phyloP scores from a whole-genome alignment of 2,797 vertebrate genomes.

The Rhinella marina region DNA sequence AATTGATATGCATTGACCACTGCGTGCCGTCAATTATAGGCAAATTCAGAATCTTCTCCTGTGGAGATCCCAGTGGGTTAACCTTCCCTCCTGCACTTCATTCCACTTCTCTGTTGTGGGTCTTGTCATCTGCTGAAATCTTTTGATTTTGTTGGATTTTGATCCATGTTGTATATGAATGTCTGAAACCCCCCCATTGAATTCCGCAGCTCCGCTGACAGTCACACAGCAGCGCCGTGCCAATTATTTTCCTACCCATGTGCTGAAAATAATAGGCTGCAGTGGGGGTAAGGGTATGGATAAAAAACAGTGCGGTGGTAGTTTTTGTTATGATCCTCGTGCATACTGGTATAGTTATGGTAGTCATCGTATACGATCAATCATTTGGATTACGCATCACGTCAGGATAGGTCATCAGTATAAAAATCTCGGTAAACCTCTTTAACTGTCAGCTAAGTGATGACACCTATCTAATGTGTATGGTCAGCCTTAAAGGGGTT shows the following conservation, averaged over 20 bases:
- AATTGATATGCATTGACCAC: background rate
- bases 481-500: no score
- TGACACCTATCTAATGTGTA: no score
- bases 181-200: background rate
- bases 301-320: background rate
- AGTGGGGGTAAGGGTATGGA: constrained; percentile 1
- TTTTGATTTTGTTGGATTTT: constrained; percentile 8
- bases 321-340: background rate
- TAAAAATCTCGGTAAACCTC: no score
- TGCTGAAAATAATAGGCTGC: constrained; percentile 12
- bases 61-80: constrained; percentile 12
- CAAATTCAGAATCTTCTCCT: background rate
- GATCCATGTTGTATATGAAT: constrained; percentile 8
- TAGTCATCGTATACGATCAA: background rate
- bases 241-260: constrained; percentile 37
- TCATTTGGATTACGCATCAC: background rate
- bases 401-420: background rate
- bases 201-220: constrained; percentile 23
- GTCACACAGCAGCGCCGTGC: constrained; percentile 15
- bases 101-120: background rate
- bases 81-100: background rate
- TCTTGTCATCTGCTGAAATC: constrained; percentile 19
- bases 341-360: background rate
- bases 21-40: background rate
- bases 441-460: no score